Conservation (phyloP, 2,888 invertebrate species). For the Ochlodes sylvanus region DNA sequence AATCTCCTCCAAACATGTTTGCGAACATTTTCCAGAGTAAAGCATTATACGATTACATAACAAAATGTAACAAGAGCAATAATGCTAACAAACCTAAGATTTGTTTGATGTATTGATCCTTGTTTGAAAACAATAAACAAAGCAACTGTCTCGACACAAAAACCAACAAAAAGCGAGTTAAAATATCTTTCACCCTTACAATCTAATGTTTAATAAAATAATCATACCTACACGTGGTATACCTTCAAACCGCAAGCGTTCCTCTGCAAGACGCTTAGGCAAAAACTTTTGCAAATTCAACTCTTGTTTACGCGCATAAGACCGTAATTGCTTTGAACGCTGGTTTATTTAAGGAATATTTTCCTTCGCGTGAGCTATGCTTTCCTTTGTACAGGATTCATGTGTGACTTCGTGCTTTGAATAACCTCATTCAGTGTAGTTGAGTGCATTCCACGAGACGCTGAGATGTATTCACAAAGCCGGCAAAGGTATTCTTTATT, state of each 20-base stretch:
- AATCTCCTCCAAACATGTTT: too few species aligned
- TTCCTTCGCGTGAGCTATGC: slow-evolving; percentile 12
- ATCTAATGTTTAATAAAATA: slow-evolving; percentile 32
- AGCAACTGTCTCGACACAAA: background rate
- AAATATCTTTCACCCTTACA: slow-evolving; percentile 5
- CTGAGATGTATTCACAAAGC: slow-evolving; percentile 37
- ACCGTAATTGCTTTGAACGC: slow-evolving; percentile 19
- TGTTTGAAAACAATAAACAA: slow-evolving; percentile 1
- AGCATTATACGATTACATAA: too few species aligned
- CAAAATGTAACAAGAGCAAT: too few species aligned
- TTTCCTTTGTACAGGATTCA: slow-evolving; percentile 33
- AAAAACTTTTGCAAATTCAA: slow-evolving; percentile 17
- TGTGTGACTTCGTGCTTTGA: slow-evolving; percentile 51
- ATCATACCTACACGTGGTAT: slow-evolving; percentile 9
- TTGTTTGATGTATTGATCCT: background rate
- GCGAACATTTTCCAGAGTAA: too few species aligned
- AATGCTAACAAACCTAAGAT: too few species aligned
- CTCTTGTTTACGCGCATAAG: slow-evolving; percentile 15
- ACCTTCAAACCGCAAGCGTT: slow-evolving; percentile 6
- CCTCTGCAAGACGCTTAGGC: background rate
- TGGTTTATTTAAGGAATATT: slow-evolving; percentile 12
- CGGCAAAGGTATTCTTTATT: slow-evolving; percentile 35
- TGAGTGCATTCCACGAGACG: slow-evolving; percentile 46
- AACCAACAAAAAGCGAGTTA: slow-evolving; percentile 2
- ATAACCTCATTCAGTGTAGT: slow-evolving; percentile 58